These are phyloP conservation scores for Volucella inflata DNA, from an alignment of 2,888 invertebrate species.

Conservation along the genomic window DNA sequence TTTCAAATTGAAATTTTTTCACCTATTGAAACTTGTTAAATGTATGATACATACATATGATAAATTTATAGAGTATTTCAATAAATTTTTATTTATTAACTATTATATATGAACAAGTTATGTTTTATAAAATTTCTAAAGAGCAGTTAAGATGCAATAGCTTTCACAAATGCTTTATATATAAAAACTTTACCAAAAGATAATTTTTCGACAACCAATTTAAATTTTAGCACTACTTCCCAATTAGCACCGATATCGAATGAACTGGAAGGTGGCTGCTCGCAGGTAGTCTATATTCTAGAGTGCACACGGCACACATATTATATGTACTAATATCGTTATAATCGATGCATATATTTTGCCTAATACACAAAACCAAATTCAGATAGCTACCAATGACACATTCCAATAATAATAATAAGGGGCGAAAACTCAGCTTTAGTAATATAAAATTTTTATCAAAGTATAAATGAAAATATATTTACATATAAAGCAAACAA, in stretches of 20 bases:
- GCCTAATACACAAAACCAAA: slow-evolving; percentile 60
- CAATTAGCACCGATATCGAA: slow-evolving; percentile 87
- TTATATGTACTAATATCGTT: slow-evolving; percentile 78
- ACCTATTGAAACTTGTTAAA: too few relatives aligned
- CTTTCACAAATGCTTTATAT: slow-evolving; percentile 36
- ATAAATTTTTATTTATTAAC: background rate
- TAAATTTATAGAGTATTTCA: too few relatives aligned
- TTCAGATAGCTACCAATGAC: slow-evolving; percentile 63
- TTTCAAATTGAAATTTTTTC: too few relatives aligned
- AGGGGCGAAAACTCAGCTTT: slow-evolving; percentile 20
- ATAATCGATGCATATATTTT: slow-evolving; percentile 73
- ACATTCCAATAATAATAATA: slow-evolving; percentile 60
- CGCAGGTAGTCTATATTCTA: slow-evolving; percentile 86
- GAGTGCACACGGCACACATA: slow-evolving; percentile 86
- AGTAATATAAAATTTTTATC: slow-evolving; percentile 9
- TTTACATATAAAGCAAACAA: background rate
- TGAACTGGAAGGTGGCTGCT: slow-evolving; percentile 84
- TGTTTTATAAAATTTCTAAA: slow-evolving; percentile 25
- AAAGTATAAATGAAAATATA: slow-evolving; percentile 3
- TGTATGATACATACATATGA: too few relatives aligned
- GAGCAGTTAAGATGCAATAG: slow-evolving; percentile 44
- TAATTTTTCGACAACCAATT: slow-evolving; percentile 68
- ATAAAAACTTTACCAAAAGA: slow-evolving; percentile 59
- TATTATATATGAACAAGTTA: background rate
- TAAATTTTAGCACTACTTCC: slow-evolving; percentile 84